These are phyloP conservation scores for Indicator indicator DNA, from an alignment of 2,113 vertebrate genomes.

Conservation along the genomic window DNA sequence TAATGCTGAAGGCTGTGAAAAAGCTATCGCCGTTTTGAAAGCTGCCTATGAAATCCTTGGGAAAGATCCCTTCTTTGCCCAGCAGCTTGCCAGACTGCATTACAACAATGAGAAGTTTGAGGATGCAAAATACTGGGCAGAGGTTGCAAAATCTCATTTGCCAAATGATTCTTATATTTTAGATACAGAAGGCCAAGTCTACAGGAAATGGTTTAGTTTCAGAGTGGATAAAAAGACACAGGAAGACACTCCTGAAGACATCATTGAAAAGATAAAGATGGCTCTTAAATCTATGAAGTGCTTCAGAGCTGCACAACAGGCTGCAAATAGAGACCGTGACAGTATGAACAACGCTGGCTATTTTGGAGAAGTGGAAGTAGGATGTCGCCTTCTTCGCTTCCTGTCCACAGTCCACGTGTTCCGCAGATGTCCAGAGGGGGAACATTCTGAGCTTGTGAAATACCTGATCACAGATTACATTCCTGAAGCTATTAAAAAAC, in stretches of 20 bases:
- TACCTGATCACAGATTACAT: constrained; percentile 81
- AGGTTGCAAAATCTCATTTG: constrained; percentile 65
- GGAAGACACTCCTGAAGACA: constrained; percentile 36
- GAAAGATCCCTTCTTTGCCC: constrained; percentile 80
- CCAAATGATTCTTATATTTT: constrained; percentile 83
- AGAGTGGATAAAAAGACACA: constrained; percentile 63
- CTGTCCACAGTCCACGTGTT: constrained; percentile 76
- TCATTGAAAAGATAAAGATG: constrained; percentile 65
- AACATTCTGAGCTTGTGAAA: constrained; percentile 68
- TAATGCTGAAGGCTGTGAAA: constrained; percentile 51
- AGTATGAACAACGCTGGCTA: constrained; percentile 74
- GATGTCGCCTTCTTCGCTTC: constrained; percentile 76
- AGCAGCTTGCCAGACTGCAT: constrained; percentile 83
- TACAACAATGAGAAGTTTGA: constrained; percentile 80
- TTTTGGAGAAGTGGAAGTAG: constrained; percentile 80
- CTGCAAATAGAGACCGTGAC: constrained; percentile 72
- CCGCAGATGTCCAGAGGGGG: not conserved
- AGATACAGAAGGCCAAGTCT: constrained; percentile 86
- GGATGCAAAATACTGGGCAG: constrained; percentile 79
- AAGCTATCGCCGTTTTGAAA: constrained; percentile 76
- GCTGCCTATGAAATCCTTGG: constrained; percentile 75
- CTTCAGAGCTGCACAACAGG: constrained; percentile 78
- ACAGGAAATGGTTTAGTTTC: constrained; percentile 78
- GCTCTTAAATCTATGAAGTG: constrained; percentile 81
- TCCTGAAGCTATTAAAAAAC: constrained; percentile 68